These are phyloP conservation scores for Hestina assimilis DNA, from an alignment of 1,140 invertebrate species.

Conservation along the genomic window DNA sequence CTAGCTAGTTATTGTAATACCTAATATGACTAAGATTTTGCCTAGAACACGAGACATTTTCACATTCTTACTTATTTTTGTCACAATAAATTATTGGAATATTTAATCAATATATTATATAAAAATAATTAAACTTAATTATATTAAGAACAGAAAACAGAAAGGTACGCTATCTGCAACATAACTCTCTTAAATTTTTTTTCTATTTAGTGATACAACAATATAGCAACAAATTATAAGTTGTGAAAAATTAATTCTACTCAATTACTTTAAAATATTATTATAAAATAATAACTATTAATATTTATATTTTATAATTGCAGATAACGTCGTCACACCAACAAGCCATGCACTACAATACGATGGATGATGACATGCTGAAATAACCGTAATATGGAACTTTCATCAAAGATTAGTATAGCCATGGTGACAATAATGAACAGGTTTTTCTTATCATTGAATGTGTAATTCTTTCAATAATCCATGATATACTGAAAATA, in stretches of 20 bases:
- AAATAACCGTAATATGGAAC: slow-evolving; percentile 10
- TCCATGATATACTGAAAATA: too few relatives aligned
- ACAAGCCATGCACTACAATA: slow-evolving; percentile 26
- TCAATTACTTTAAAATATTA: neutral
- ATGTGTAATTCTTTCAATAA: too few relatives aligned
- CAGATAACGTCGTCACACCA: slow-evolving; percentile 14
- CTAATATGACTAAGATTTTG: slow-evolving; percentile 8
- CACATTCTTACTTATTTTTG: neutral
- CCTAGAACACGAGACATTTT: too few relatives aligned
- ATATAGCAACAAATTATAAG: neutral
- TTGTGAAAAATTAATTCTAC: neutral
- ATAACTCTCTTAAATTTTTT: neutral
- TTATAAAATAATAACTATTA: neutral
- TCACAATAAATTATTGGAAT: neutral
- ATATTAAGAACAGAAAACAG: neutral
- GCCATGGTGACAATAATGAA: slow-evolving; percentile 21
- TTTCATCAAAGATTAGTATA: neutral
- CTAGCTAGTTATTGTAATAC: slow-evolving; percentile 10
- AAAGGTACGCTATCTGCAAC: slow-evolving; percentile 11
- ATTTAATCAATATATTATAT: neutral
- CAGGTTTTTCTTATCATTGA: too few relatives aligned
- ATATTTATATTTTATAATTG: neutral
- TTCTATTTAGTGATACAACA: neutral
- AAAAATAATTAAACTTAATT: neutral
- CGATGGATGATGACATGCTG: slow-evolving; percentile 29